phyloP scores from a whole-genome alignment of 2,797 vertebrate species.

The Poliocrania exsul region DNA sequence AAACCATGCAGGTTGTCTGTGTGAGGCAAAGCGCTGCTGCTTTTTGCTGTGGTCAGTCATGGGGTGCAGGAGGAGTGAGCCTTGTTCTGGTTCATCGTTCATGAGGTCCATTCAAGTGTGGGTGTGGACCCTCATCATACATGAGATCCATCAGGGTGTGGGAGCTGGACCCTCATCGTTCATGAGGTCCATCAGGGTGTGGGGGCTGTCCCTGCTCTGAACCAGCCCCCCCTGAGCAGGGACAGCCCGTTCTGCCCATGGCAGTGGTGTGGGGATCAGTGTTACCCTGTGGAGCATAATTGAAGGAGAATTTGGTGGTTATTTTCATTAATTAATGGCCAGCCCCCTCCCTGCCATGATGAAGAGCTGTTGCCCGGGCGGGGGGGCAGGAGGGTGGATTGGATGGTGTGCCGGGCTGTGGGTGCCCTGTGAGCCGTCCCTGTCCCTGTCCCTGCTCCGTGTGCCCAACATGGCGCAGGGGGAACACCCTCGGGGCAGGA shows the following conservation, averaged over 20 bases:
- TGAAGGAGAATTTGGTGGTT: not conserved
- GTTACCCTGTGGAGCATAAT: not conserved
- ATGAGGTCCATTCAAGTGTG: not conserved
- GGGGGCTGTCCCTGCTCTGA: too few species aligned
- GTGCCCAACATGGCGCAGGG: too few species aligned
- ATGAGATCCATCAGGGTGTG: too few species aligned
- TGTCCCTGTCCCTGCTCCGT: too few species aligned
- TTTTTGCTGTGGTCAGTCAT: not conserved
- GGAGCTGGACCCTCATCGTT: too few species aligned
- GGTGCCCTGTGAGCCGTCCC: too few species aligned
- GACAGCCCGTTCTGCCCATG: too few species aligned
- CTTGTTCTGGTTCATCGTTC: not conserved
- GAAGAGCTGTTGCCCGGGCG: not conserved
- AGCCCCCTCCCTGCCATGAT: not conserved
- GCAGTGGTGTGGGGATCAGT: not conserved
- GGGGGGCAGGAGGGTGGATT: not conserved
- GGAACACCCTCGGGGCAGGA: too few species aligned
- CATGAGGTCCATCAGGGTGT: too few species aligned
- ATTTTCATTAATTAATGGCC: slow-evolving; percentile 23
- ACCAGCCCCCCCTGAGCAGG: too few species aligned
- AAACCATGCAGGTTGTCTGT: not conserved
- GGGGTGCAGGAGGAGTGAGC: not conserved
- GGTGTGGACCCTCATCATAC: too few species aligned
- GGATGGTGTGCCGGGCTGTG: too few species aligned
- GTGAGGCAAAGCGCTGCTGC: not conserved